A percentile compares a stretch with the other conserved stretches of the same genome.
These are phyloP conservation scores for Acanthosoma haemorrhoidale DNA, from an alignment of 2,888 invertebrate species.

Conservation along the genomic window DNA sequence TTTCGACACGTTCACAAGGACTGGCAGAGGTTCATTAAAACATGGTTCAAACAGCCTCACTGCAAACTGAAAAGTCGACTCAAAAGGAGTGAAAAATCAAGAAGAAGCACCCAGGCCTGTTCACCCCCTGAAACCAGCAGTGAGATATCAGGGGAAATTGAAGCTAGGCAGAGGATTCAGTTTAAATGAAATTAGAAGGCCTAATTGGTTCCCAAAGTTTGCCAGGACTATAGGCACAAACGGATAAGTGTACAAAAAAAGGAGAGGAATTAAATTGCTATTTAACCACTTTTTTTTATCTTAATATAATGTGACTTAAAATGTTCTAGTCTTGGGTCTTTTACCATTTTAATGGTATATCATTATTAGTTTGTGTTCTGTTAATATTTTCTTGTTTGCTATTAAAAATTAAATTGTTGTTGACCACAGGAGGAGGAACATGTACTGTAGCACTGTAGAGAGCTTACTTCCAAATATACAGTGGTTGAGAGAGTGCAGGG, in stretches of 20 bases:
- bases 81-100: constrained; percentile 87
- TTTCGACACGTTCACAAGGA: constrained; percentile 99
- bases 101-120: constrained; percentile 87
- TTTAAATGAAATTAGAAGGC: constrained; percentile 88
- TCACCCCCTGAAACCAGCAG: constrained; percentile 76
- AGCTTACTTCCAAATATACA: constrained; percentile 88
- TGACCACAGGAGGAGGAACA: constrained; percentile 89
- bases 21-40: constrained; percentile 95
- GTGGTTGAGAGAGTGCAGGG: constrained; percentile 90
- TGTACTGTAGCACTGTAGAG: constrained; percentile 92
- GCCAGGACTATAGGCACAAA: constrained; percentile 91
- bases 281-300: too few species aligned
- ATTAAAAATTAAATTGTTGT: too few species aligned
- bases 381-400: too few species aligned
- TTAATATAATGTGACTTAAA: too few species aligned
- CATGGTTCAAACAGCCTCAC: constrained; percentile 99
- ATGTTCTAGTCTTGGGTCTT: too few species aligned
- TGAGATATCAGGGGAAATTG: constrained; percentile 88
- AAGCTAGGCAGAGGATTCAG: constrained; percentile 95
- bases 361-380: too few species aligned
- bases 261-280: too few species aligned
- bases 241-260: too few species aligned
- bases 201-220: constrained; percentile 76
- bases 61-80: constrained; percentile 82
- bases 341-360: too few species aligned